Base-by-base conservation (phyloP, 2,113 vertebrate species). In the Amphilophus citrinellus region DNA sequence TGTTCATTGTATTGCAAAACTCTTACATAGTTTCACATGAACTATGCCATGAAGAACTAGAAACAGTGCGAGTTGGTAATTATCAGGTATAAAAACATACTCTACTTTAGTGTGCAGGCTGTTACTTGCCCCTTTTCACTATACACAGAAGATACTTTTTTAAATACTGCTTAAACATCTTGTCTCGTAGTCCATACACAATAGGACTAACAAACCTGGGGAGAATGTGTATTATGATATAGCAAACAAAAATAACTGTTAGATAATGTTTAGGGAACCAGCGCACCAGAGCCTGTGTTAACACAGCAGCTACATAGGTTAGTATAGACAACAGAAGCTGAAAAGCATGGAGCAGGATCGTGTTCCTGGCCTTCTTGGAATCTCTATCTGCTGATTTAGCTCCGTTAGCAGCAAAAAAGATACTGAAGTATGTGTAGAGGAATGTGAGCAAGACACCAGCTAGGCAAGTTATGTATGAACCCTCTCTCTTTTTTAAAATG, bases 141-240 rank as follows among this genome's bases (percentile, higher is more conserved):
- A 32, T 15, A 22, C 75, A 85, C 27, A 86, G 10, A 42, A 89
- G 47, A 50, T 92, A 63, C 15, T 66, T 93, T 66, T 89, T 94
- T 20, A 95, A 24, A 79, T 95, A 86, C 32, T 84, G 86, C 47
- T 84, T 84, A 24, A 96, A 93, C 0, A 58, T 85, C 65, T 91
- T 80, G 82, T 96, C 95, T 78, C 94, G 85, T 11, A 95, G 59
- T 0, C 95, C 94, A 6, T 96, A 96, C 27, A 95, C 84, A 6
- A 95, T 65, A 3, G 94, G 94, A 86, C 95, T 96, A 66, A 95
- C 4, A n/a, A 93, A 79, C 53, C 94, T 83, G 8, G 95, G 94
- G 1, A 95, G 24, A 2, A 96, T 71, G 18, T 94, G 89, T 5
- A 94, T 59, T 6, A 93, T 20, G 3, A 95, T 44, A 24, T 93